Evolutionary conservation across 2,797 vertebrate species (phyloP).

Genomic region (Eptatretus atami): DNA sequence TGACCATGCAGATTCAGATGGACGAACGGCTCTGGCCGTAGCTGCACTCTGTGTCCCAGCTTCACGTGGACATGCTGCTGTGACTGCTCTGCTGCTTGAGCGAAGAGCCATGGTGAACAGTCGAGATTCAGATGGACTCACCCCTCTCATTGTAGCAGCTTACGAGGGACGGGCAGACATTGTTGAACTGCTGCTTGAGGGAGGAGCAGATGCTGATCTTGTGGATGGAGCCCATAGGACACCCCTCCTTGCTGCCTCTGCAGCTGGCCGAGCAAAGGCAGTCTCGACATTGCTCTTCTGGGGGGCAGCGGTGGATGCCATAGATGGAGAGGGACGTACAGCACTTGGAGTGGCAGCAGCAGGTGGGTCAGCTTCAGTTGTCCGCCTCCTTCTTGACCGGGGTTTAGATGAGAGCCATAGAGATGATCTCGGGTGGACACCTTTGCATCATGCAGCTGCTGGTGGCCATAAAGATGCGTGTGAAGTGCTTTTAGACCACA

Average conservation of each 20-base stretch:
- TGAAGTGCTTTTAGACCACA: conserved; percentile 81
- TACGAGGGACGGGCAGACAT: conserved; percentile 93
- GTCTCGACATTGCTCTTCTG: conserved; percentile 82
- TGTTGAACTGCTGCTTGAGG: conserved; percentile 74
- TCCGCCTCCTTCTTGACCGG: conserved; percentile 86
- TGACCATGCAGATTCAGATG: conserved; percentile 79
- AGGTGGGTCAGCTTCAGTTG: conserved; percentile 90
- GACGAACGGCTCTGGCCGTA: conserved; percentile 64
- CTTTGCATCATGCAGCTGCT: conserved; percentile 82
- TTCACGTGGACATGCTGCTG: conserved; percentile 70
- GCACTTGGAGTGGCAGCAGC: conserved; percentile 89
- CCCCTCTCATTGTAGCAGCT: conserved; percentile 69
- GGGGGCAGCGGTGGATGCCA: conserved; percentile 88
- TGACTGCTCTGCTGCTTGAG: conserved; percentile 73
- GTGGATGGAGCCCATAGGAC: conserved; percentile 85
- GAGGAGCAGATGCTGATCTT: conserved; percentile 81
- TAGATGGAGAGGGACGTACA: conserved; percentile 77
- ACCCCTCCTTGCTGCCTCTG: conserved; percentile 73
- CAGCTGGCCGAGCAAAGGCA: conserved; percentile 81
- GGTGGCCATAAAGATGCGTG: conserved; percentile 81
- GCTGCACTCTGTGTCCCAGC: conserved; percentile 83
- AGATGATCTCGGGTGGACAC: conserved; percentile 88
- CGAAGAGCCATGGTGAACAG: conserved; percentile 76
- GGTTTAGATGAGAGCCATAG: conserved; percentile 88
- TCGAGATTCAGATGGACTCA: conserved; percentile 93